phyloP scores from a whole-genome alignment of 2,113 vertebrate species.

The Tychaedon coryphoeus region DNA sequence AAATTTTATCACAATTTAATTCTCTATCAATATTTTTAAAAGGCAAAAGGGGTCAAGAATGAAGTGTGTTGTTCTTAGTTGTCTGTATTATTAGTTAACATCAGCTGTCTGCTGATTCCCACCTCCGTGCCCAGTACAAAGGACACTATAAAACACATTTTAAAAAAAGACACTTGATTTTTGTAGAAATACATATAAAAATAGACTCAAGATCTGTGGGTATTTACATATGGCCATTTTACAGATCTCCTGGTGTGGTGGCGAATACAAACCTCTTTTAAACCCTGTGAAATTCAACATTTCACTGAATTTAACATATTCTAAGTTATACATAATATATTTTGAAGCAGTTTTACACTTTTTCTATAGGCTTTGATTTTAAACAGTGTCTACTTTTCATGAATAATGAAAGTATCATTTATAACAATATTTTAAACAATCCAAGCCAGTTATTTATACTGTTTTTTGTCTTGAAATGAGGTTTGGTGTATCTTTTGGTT shows the following conservation, averaged over 20 bases:
- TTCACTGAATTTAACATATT: background rate
- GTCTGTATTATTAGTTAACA: background rate
- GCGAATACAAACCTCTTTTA: background rate
- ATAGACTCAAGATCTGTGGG: background rate
- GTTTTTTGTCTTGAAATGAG: background rate
- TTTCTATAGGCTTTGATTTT: background rate
- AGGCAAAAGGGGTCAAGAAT: background rate
- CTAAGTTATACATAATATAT: background rate
- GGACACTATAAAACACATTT: background rate
- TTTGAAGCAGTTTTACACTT: background rate
- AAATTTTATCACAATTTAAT: background rate
- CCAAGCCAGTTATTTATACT: background rate
- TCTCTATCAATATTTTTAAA: background rate
- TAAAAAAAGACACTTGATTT: background rate
- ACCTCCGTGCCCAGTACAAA: background rate
- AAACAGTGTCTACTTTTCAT: background rate
- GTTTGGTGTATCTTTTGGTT: background rate
- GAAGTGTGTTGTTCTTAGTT: background rate
- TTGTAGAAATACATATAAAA: background rate
- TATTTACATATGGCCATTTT: background rate
- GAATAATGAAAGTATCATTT: background rate
- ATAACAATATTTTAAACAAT: background rate
- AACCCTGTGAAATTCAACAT: background rate
- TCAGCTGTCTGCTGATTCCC: background rate
- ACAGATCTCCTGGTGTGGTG: background rate